Evolutionary conservation across 2,888 invertebrate species (phyloP).

Genomic region (Caenorhabditis sp.): DNA sequence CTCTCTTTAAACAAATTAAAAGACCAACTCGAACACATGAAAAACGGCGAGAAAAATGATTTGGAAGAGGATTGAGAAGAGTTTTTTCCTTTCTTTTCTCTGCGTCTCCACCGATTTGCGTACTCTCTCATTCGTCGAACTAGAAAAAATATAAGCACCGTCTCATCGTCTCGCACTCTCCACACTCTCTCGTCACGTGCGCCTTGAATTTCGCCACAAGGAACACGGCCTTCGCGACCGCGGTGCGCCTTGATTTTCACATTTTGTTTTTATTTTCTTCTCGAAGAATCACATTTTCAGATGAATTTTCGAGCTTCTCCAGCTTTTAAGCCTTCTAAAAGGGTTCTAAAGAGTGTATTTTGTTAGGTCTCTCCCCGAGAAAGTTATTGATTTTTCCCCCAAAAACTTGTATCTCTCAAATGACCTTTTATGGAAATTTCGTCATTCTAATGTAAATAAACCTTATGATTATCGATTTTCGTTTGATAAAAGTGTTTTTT

Average conservation of each 20-base stretch:
- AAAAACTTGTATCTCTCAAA: no score
- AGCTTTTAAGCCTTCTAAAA: no score
- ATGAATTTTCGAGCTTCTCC: not conserved
- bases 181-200: conserved; percentile 1
- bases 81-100: not conserved
- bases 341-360: no score
- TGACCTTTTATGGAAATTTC: no score
- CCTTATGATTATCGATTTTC: no score
- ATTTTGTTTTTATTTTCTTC: not conserved
- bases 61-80: not conserved
- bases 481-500: no score
- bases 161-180: not conserved
- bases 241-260: not conserved
- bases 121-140: not conserved
- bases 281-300: not conserved
- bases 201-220: conserved; percentile 2
- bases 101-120: not conserved
- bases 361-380: no score
- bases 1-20: no score
- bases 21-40: not conserved
- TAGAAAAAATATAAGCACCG: not conserved
- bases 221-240: not conserved
- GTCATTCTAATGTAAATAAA: no score
- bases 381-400: no score
- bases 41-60: not conserved